Conservation (phyloP, 2,888 invertebrate species). For the Fragum whitleyi region DNA sequence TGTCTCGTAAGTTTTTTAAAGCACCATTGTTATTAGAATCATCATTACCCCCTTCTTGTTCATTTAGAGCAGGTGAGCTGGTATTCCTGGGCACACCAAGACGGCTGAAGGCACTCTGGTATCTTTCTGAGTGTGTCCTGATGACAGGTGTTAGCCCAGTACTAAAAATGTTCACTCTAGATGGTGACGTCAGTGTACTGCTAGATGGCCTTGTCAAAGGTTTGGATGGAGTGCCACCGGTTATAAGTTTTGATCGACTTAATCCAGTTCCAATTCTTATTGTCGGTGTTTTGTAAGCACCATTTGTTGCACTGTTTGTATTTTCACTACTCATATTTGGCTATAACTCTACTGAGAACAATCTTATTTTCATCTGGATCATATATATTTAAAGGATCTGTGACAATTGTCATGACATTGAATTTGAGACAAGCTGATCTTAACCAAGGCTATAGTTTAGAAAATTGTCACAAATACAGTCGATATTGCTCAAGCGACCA, state of each 20-base stretch:
- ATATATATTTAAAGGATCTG: too few relatives aligned
- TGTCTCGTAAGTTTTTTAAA: neutral
- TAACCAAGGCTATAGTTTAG: too few relatives aligned
- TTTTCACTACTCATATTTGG: slow-evolving; percentile 15
- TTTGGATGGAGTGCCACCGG: neutral
- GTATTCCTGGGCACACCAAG: slow-evolving; percentile 36
- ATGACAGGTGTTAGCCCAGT: slow-evolving; percentile 32
- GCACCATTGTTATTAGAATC: neutral
- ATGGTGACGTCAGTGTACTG: slow-evolving; percentile 32
- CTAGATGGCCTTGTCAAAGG: neutral
- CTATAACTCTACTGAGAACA: too few relatives aligned
- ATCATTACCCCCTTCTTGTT: neutral
- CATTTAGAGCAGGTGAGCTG: slow-evolving; percentile 42
- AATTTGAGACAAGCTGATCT: too few relatives aligned
- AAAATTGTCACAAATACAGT: too few relatives aligned
- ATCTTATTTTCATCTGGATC: too few relatives aligned
- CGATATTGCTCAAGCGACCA: too few relatives aligned
- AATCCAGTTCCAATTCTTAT: slow-evolving; percentile 18
- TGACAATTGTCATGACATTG: too few relatives aligned
- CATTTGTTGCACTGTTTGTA: neutral
- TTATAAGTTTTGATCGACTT: slow-evolving; percentile 10
- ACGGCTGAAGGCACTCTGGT: slow-evolving; percentile 39
- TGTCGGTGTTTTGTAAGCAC: slow-evolving; percentile 6
- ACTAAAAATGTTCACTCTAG: slow-evolving; percentile 41
- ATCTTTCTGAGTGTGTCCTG: slow-evolving; percentile 41